These are phyloP conservation scores for Eilema caniola DNA, from an alignment of 2,888 invertebrate species.

Conservation along the genomic window DNA sequence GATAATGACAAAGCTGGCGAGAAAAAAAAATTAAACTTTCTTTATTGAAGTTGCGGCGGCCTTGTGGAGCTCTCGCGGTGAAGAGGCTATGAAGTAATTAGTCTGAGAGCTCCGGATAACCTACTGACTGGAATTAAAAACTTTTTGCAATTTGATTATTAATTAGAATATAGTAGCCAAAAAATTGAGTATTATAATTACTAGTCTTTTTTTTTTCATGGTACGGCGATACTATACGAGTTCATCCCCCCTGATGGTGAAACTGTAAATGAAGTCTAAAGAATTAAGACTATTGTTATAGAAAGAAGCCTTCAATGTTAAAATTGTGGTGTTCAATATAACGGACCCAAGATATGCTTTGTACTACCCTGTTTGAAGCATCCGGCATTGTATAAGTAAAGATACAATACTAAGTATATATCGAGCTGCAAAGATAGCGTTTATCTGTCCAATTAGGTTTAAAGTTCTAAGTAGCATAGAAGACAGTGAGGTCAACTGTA, in stretches of 20 bases:
- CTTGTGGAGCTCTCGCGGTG: slow-evolving; percentile 25
- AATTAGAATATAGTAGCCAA: slow-evolving; percentile 8
- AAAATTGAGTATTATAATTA: not conserved
- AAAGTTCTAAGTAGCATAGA: too few relatives aligned
- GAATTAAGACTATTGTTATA: not conserved
- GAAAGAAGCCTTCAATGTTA: not conserved
- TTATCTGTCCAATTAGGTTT: not conserved
- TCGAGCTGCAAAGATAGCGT: not conserved
- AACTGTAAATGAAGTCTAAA: not conserved
- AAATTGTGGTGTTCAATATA: not conserved
- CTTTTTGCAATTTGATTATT: slow-evolving; percentile 5
- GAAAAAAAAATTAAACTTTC: slow-evolving; percentile 58
- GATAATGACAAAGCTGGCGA: slow-evolving; percentile 44
- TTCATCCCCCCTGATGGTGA: not conserved
- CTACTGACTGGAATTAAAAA: slow-evolving; percentile 23
- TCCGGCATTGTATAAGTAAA: not conserved
- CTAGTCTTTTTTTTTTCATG: not conserved
- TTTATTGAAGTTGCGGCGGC: slow-evolving; percentile 49
- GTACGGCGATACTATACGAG: not conserved
- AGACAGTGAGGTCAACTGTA: too few relatives aligned
- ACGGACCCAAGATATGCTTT: not conserved
- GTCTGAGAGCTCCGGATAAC: slow-evolving; percentile 31
- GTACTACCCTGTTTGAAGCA: not conserved
- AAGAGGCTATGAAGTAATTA: slow-evolving; percentile 47
- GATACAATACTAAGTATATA: not conserved